Base-by-base conservation (phyloP, 2,113 vertebrate genomes). In the Xiphias gladius region DNA sequence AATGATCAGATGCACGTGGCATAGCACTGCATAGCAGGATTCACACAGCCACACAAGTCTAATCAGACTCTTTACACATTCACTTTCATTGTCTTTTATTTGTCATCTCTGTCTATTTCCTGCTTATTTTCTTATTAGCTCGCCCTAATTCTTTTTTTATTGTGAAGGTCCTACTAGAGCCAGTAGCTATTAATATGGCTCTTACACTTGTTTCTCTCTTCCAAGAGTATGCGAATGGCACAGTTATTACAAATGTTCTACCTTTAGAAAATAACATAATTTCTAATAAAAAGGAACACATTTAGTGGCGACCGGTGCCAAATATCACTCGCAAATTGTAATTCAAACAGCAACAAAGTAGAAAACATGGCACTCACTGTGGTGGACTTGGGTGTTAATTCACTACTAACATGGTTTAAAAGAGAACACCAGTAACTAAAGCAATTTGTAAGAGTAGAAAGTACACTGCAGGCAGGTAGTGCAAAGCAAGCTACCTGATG, bases 1-100 rank as follows among this genome's bases (percentile, higher is more conserved):
- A 94, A 93, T 92, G 86, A 93, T 79, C 41, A 57, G 66, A 7
- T 57, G 66, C 81, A 86, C 84, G 77, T 81, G 84, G 50, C 12
- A 10, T 7, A 17, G 63, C 70, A 58, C 54, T 17, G 37, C 26
- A 67, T 78, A 70, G 66, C 52, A 70, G 70, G 78, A 81, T 57
- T 84, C 73, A 62, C 54, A 66, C 20, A 30, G 66, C 28, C 59
- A 41, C 54, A 79, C 50, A 82, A 41, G 71, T 71, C 80, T 68
- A 79, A 84, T 86, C 73, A 75, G 66, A 69, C 30, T 81, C 5
- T 16, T 28, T 6, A 10, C 76, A 72, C 57, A 80, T 74, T 71
- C 48, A 46, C 35, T 16, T 50, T n/a, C 28, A 58, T 16, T 54
- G 13, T 41, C 57, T 75, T 12, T 67, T 43, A 64, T 50, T 69